A percentile compares a stretch with the other conserved stretches of the same genome.
phyloP scores from a whole-genome alignment of 2,113 vertebrate species.

The Petroica traversi region DNA sequence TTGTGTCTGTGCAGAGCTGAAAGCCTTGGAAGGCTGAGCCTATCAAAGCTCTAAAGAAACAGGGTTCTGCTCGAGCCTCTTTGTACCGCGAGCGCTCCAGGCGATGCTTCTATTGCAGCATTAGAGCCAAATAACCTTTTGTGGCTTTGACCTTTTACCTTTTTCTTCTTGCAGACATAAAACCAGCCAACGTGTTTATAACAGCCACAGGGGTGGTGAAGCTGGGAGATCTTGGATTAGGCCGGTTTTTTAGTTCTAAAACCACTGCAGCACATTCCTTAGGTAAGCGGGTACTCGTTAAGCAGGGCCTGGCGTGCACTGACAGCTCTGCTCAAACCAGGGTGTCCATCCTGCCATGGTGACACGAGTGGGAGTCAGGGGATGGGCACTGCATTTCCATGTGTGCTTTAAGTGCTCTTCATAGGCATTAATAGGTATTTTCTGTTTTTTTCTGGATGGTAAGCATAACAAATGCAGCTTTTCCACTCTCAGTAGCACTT shows the following conservation, averaged over 20 bases:
- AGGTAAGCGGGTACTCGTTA: constrained; percentile 67
- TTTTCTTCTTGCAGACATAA: constrained; percentile 79
- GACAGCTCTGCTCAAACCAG: background rate
- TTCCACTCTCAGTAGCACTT: background rate
- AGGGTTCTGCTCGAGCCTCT: background rate
- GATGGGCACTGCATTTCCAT: background rate
- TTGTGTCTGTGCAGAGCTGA: background rate
- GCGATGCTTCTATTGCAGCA: constrained; percentile 4
- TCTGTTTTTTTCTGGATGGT: background rate
- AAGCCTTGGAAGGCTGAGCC: background rate
- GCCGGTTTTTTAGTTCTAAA: constrained; percentile 88
- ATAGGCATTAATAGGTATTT: background rate
- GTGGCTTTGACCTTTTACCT: constrained; percentile 32
- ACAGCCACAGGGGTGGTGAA: constrained; percentile 87
- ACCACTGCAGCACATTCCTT: constrained; percentile 88
- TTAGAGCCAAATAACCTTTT: constrained; percentile 30
- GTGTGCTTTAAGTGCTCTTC: background rate
- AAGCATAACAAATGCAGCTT: background rate
- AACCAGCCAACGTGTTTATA: constrained; percentile 89
- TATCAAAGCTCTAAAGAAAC: constrained; percentile 8
- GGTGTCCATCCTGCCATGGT: accelerated
- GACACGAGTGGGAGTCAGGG: background rate
- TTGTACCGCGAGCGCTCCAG: background rate
- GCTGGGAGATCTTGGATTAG: constrained; percentile 86
- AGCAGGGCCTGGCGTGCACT: background rate